A percentile compares a stretch with the other conserved stretches of the same genome.
Evolutionary conservation across 2,113 vertebrate species (phyloP).

Genomic region (Tragelaphus scriptus): DNA sequence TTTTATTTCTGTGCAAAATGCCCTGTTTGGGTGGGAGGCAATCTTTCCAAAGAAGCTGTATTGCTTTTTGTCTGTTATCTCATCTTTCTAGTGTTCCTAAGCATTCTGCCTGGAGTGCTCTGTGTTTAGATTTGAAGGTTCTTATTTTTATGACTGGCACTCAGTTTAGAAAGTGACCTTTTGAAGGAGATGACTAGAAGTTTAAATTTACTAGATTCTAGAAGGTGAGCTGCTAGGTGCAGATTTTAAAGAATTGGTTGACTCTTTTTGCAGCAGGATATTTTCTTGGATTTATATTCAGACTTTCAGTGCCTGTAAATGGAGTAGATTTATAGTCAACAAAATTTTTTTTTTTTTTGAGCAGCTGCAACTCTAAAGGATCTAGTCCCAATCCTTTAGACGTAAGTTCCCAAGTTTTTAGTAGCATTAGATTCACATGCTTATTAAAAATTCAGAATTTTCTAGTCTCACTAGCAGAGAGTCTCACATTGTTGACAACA

Average conservation of each 20-base stretch:
- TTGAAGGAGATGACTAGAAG: not conserved
- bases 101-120: not conserved
- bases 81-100: not conserved
- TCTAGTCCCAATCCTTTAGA: not conserved
- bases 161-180: conserved; percentile 7
- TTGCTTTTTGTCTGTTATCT: not conserved
- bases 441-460: conserved; percentile 21
- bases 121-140: not conserved
- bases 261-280: not conserved
- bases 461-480: not conserved
- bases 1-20: conserved; percentile 1
- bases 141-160: not conserved
- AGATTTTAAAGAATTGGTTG: conserved; percentile 4
- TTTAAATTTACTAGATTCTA: conserved; percentile 23
- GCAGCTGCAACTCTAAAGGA: not conserved
- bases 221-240: not conserved
- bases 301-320: not conserved
- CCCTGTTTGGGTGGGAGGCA: not conserved
- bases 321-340: not conserved
- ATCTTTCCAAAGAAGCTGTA: not conserved
- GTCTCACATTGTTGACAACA: not conserved
- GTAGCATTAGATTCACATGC: not conserved
- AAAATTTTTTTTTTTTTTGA: not conserved
- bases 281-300: conserved; percentile 20
- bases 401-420: not conserved